Conservation (phyloP, 2,113 vertebrate genomes). For the Fukomys damarensis region DNA sequence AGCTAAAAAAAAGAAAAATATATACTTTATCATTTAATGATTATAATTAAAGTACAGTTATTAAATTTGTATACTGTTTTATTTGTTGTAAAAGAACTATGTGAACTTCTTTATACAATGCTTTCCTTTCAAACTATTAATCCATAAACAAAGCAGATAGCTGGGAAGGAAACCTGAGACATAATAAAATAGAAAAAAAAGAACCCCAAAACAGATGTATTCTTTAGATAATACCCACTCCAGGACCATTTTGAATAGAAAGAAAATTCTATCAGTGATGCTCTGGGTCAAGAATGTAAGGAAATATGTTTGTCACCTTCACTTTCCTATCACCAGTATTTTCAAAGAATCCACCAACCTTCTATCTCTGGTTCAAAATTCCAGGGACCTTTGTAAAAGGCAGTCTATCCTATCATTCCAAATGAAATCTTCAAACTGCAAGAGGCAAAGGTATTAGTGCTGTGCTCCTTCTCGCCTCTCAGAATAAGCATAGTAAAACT, state of each 20-base stretch:
- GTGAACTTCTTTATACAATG: not conserved
- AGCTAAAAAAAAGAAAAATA: not conserved
- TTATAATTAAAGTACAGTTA: not conserved
- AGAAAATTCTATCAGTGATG: not conserved
- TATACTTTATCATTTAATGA: not conserved
- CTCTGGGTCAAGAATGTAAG: not conserved
- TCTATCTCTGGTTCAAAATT: not conserved
- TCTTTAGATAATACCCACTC: not conserved
- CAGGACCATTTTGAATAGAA: not conserved
- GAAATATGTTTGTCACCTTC: not conserved
- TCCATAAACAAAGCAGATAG: not conserved
- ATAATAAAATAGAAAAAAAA: slow-evolving; percentile 10
- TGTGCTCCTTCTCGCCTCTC: not conserved
- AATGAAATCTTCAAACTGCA: slow-evolving; percentile 6
- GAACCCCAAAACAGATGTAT: no score
- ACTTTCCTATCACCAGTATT: not conserved
- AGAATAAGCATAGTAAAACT: not conserved
- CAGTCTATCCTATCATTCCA: not conserved
- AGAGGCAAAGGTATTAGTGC: not conserved
- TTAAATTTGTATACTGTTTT: not conserved
- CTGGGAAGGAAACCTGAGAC: not conserved
- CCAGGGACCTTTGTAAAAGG: not conserved
- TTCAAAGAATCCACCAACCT: not conserved
- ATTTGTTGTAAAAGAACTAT: not conserved
- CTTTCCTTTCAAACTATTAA: slow-evolving; percentile 12